Evolutionary conservation across 2,797 vertebrate species (phyloP).

Genomic region (Ceyx erithaca): DNA sequence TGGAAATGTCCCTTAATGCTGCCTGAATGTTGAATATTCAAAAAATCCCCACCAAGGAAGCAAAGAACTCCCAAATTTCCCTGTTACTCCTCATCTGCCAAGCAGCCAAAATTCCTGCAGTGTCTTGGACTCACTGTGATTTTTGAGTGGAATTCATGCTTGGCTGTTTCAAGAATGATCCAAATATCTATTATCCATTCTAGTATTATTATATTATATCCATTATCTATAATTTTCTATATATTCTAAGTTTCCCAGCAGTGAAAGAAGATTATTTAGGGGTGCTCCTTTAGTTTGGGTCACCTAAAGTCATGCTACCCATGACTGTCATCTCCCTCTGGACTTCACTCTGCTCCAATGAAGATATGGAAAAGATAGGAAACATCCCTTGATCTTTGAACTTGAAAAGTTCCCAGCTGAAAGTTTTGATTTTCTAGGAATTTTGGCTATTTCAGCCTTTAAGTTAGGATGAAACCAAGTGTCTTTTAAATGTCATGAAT

Average conservation of each 20-base stretch:
- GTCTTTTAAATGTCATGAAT: background rate
- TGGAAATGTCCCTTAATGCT: background rate
- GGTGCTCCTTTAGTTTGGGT: background rate
- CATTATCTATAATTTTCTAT: no score
- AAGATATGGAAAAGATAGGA: background rate
- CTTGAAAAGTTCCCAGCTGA: background rate
- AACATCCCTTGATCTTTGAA: background rate
- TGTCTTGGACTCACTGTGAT: accelerated
- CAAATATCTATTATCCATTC: background rate
- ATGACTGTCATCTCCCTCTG: background rate
- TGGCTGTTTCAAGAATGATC: accelerated
- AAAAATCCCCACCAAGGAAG: background rate
- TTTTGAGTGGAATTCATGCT: background rate
- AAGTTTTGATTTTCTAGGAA: background rate
- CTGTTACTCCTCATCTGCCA: background rate
- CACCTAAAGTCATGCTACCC: background rate
- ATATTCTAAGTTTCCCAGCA: background rate
- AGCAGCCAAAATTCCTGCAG: background rate
- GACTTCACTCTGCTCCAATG: background rate
- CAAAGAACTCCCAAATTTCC: background rate
- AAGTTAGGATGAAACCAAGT: background rate
- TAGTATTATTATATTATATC: no score
- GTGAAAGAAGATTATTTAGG: background rate
- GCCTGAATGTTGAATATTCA: background rate
- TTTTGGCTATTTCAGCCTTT: background rate